A percentile compares a stretch with the other conserved stretches of the same genome.
Evolutionary conservation across 2,797 vertebrate genomes (phyloP).

Genomic region (Erpetoichthys calabaricus): DNA sequence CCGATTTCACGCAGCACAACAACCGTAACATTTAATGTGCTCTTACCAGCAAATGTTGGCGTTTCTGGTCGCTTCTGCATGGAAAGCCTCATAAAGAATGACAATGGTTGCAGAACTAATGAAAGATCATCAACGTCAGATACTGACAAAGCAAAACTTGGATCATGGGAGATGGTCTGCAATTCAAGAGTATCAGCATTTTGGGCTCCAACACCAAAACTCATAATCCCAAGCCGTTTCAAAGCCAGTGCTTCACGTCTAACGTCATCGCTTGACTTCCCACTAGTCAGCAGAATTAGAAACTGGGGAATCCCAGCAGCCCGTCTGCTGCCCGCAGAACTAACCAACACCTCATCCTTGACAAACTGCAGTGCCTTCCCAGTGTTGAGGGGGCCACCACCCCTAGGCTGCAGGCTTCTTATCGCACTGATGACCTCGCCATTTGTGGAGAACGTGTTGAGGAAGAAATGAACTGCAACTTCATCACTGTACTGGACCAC

Average conservation of each 20-base stretch:
- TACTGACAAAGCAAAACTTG: slow-evolving; percentile 60
- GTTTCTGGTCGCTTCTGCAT: too few species aligned
- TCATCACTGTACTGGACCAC: slow-evolving; percentile 77
- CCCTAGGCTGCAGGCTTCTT: slow-evolving; percentile 56
- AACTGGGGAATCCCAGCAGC: slow-evolving; percentile 63
- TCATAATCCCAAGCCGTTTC: slow-evolving; percentile 57
- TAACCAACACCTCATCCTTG: slow-evolving; percentile 61
- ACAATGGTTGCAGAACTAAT: slow-evolving; percentile 32
- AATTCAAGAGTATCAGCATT: slow-evolving; percentile 66
- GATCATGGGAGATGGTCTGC: slow-evolving; percentile 60
- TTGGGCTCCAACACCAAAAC: slow-evolving; percentile 66
- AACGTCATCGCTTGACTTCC: slow-evolving; percentile 72
- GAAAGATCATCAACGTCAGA: slow-evolving; percentile 54
- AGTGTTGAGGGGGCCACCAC: slow-evolving; percentile 66
- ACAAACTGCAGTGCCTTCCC: slow-evolving; percentile 77
- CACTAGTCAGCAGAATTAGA: slow-evolving; percentile 72
- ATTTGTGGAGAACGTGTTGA: slow-evolving; percentile 68
- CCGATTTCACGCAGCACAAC: too few species aligned
- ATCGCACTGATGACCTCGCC: slow-evolving; percentile 57
- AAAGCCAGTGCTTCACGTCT: slow-evolving; percentile 58
- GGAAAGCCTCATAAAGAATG: slow-evolving; percentile 25
- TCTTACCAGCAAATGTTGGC: too few species aligned
- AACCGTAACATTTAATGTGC: too few species aligned
- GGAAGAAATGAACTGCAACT: slow-evolving; percentile 68
- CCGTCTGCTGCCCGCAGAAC: slow-evolving; percentile 62